Base-by-base conservation (phyloP, 2,797 vertebrate species). In the Microtus californicus region DNA sequence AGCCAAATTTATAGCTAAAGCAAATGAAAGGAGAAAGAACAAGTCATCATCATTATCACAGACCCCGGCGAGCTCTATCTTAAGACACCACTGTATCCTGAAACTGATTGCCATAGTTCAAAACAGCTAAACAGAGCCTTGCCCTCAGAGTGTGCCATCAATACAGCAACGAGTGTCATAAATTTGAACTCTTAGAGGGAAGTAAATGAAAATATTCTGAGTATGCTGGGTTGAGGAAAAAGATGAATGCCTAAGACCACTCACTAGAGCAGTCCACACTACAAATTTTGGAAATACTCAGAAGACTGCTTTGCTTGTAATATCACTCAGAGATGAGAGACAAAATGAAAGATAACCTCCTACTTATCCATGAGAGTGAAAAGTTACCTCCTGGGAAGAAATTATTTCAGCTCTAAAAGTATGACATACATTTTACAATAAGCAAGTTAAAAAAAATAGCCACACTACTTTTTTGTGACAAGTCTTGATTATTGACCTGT, bases 1-100 rank as follows among this genome's bases (percentile, higher is more conserved):
- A 45, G 34, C 27, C 90, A 67, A 97, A 81, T 89, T 56, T 63
- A 6, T 17, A 78, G 2, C 21, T 93, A 77, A 77, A 89, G 76
- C 74, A 82, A 74, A 82, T 45, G 71, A 43, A 0, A 21, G 29
- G 15, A 48, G 63, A 91, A 89, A 25, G 21, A 40, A 37, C 34
- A n/a, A 23, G 7, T 23, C 34, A 17, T 67, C 23, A 67, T 3
- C 86, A 67, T 29, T 3, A 2, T 89, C 65, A 87, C 6, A 56
- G 40, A 87, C 15, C 3, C 10, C 37, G 61, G 79, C 51, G 21
- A 69, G 7, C 17, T 86, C 45, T 29, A 6, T 11, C 23, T 31
- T 34, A 61, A 79, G 23, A 69, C 54, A 81, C 3, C n/a, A 29
- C 13, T 25, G 2, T 25, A 7, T 78, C 2, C 23, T 31, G 76